Evolutionary conservation across 2,797 vertebrate genomes (phyloP).

Genomic region (Craterocephalus amniculus): DNA sequence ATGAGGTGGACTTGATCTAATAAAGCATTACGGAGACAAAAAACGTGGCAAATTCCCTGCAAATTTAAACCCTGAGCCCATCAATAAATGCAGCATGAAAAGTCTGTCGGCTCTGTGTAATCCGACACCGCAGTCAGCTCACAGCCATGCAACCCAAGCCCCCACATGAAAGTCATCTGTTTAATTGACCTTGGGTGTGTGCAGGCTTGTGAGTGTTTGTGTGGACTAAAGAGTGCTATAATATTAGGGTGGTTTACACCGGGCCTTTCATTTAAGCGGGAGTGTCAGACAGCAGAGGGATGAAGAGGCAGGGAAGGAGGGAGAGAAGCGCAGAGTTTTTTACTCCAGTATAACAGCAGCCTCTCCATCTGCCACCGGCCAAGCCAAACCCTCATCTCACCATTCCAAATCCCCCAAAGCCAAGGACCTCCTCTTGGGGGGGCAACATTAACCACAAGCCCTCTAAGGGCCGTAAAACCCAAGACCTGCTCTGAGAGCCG

Average conservation of each 20-base stretch:
- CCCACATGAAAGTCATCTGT: constrained; percentile 73
- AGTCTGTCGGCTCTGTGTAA: constrained; percentile 49
- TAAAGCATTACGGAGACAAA: neutral
- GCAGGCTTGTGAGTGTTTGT: constrained; percentile 36
- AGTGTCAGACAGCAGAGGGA: constrained; percentile 56
- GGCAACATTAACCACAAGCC: constrained; percentile 39
- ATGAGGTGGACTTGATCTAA: constrained; percentile 24
- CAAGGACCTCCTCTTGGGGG: constrained; percentile 46
- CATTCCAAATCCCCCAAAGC: constrained; percentile 59
- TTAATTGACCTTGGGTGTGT: constrained; percentile 75
- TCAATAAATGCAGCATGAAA: constrained; percentile 29
- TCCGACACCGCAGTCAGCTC: constrained; percentile 41
- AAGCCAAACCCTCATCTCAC: constrained; percentile 64
- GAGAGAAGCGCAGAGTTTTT: constrained; percentile 51
- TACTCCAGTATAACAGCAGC: constrained; percentile 72
- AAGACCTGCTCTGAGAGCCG: constrained; percentile 31
- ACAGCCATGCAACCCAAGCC: constrained; percentile 60
- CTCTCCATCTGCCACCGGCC: constrained; percentile 32
- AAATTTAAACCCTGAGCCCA: constrained; percentile 15
- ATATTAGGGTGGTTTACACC: constrained; percentile 71
- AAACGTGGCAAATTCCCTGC: constrained; percentile 14
- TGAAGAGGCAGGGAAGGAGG: constrained; percentile 23
- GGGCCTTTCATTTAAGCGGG: constrained; percentile 70
- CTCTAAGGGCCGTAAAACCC: constrained; percentile 38
- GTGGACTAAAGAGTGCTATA: constrained; percentile 57